Base-by-base conservation (phyloP, 2,888 invertebrate species). In the Cataglyphis albicans region DNA sequence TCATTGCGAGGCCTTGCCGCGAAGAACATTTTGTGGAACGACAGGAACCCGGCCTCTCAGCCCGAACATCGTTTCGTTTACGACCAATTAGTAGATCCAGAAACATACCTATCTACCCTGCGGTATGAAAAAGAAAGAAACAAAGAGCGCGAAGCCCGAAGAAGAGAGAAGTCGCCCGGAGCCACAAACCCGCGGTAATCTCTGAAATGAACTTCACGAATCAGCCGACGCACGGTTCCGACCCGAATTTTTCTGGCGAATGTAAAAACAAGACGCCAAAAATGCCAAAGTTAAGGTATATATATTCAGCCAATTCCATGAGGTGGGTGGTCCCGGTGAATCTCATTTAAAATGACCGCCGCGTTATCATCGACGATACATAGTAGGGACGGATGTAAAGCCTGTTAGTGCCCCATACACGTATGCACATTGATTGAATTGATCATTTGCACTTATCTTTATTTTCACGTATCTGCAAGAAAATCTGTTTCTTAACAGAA, bases 341-440 rank as follows among this genome's bases (percentile, higher is more conserved):
- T 85, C 89, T 88, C 87, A 84, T 90, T 93, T 91, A 89, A 91
- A 93, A 94, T 93, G 93, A 93, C 92, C 92, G 91, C 89, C 92
- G 91, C 88, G 63, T 55, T 59, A 73, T 68, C 52, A 35, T 76
- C 65, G 55, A 74, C 68, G 59, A 78, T 57, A 73, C 72, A 63
- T 32, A 41, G n/a, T 38, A 80, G 35, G 52, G 38, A 41, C 84
- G 72, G 78, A 73, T 68, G 74, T 64, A 48, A 44, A 44, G 57
- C 52, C 75, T 18, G 63, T 75, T 74, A 80, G 18, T 41, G 72
- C 10, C 59, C n/a, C 57, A 35, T 81, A 44, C 48, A 55, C 81
- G 61, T 81, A 75, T 74, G 41, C 59, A n/a, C 38, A 63, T 81
- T 57, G 59, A 80, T 72, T 70, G 41, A 44, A 44, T 52, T 32